Percentiles rank a stretch among this genome's conserved stretches.
These are phyloP conservation scores for Oscheius myriophilus DNA, from an alignment of 2,888 invertebrate species.

Conservation along the genomic window DNA sequence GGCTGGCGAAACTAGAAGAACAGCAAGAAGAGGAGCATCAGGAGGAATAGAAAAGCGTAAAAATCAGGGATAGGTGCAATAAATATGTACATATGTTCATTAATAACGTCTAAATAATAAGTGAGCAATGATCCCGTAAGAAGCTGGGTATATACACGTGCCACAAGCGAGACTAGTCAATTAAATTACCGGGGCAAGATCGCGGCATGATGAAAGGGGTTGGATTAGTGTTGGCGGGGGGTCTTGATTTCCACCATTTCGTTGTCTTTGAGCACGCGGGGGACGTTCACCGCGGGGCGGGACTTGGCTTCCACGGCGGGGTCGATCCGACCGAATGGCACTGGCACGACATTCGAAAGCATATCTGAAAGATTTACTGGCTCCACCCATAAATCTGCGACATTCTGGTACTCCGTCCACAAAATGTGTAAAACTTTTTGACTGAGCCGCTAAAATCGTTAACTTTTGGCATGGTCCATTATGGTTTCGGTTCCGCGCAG, in stretches of 20 bases:
- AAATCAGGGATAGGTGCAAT: constrained; percentile 2
- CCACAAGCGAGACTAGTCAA: not conserved
- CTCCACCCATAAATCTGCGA: no score
- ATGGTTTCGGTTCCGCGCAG: no score
- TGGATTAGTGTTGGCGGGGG: not conserved
- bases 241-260: constrained; percentile 31
- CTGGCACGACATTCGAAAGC: not conserved
- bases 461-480: no score
- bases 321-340: no score
- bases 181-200: not conserved
- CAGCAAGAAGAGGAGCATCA: constrained; percentile 24
- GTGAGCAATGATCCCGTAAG: no score
- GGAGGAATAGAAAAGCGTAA: constrained; percentile 1
- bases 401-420: no score
- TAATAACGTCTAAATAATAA: not conserved
- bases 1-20: constrained; percentile 47
- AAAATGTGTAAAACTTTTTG: no score
- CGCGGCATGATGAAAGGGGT: no score
- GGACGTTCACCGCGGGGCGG: constrained; percentile 15
- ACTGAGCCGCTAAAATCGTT: no score
- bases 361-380: constrained; percentile 11
- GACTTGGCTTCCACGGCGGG: constrained; percentile 1
- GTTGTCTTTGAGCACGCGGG: constrained; percentile 12
- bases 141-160: no score
- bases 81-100: constrained; percentile 13